These are phyloP conservation scores for Dysmachus trigonus DNA, from an alignment of 2,888 invertebrate species.

Conservation along the genomic window DNA sequence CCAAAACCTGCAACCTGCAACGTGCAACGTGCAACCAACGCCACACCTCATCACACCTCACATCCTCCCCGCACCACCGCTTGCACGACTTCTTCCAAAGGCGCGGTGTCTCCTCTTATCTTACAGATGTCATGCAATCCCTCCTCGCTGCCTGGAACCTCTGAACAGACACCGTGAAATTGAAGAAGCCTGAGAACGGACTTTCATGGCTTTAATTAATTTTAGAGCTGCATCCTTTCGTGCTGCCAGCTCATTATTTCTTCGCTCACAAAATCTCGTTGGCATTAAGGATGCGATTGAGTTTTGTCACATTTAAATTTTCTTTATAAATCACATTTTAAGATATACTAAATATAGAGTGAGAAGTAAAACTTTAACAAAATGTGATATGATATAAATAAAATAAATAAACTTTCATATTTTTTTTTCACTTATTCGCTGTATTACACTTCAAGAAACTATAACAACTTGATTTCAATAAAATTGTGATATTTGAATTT, in stretches of 20 bases:
- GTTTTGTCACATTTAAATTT: background rate
- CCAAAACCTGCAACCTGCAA: background rate
- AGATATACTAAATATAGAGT: background rate
- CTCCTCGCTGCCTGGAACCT: background rate
- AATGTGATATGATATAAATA: too few relatives aligned
- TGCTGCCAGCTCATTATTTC: background rate
- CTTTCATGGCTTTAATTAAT: background rate
- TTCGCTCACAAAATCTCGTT: background rate
- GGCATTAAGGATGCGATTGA: background rate
- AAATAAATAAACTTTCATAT: too few relatives aligned
- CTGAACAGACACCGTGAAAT: background rate
- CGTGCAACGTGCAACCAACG: background rate
- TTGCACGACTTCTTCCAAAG: background rate
- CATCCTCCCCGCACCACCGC: background rate
- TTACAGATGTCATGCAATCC: background rate
- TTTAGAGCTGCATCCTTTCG: background rate
- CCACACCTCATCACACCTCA: background rate
- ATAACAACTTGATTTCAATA: too few relatives aligned
- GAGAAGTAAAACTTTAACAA: too few relatives aligned
- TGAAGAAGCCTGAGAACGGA: background rate
- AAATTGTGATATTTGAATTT: too few relatives aligned
- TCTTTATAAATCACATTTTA: background rate
- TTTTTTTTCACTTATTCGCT: too few relatives aligned
- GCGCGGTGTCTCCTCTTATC: background rate
- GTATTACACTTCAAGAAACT: too few relatives aligned